Evolutionary conservation across 2,888 invertebrate genomes (phyloP), one percentile per base, ranked within the genome.

Genomic region (Linyphia triangularis): DNA sequence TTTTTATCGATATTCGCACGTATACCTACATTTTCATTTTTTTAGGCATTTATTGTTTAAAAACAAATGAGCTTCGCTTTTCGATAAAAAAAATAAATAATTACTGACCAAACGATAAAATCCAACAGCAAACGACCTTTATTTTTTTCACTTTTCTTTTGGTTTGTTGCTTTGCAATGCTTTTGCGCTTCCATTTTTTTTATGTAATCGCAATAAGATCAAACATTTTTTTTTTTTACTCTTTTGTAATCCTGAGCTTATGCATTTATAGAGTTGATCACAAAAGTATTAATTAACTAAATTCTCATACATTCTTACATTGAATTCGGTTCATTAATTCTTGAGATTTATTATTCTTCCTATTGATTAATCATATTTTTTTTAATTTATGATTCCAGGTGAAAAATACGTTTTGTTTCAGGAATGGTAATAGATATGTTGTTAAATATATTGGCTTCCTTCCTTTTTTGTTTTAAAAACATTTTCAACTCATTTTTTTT

Each of bases 11-110:
- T 28, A 28, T 61, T 37, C 10, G 61, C 16, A 9, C n/a, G 19
- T 69, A 51, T 16, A 51, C 22, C 6, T 24, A 16, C 40, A 37
- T n/a, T 67, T 24, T 37, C 13, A 37, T 57, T 37, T 51, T 72
- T 72, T 63, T 9, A 13, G 28, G 72, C 9, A 16, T n/a, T 28
- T 37, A 61, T 82, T 63, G 70, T 82, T 82, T 70, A 61, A 43
- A 72, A 61, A 72, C 82, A 82, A 82, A 72, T 63, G 70, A 63
- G 72, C 61, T 63, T 37, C 72, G 72, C 61, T 72, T 72, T 82
- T 30, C 59, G 59, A 40, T 51, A 51, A n/a, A 61, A 82, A n/a
- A n/a, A n/a, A n/a, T n/a, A n/a, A 82, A 82, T 82, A 82, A 82
- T 82, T 82, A 70, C 63, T 72, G 61, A 61, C 82, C 72, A 72